These are phyloP conservation scores for Drosophila ochracea DNA, from an alignment of 2,888 invertebrate species.

Conservation along the genomic window DNA sequence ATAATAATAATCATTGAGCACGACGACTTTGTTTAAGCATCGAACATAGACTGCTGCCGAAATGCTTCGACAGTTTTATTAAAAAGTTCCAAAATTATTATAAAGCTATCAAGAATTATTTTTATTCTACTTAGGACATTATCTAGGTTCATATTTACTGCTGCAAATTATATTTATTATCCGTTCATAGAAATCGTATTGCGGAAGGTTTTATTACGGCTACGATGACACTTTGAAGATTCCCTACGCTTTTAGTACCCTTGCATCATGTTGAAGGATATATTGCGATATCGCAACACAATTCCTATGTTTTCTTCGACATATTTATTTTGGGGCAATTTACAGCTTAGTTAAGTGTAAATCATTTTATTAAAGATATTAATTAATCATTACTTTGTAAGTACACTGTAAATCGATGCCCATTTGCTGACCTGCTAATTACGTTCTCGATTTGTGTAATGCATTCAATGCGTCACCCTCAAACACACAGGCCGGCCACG, in stretches of 20 bases:
- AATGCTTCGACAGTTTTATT: too few relatives aligned
- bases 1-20: too few relatives aligned
- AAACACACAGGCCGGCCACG: background rate
- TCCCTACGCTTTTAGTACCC: fast-evolving
- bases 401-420: background rate
- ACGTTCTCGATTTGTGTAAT: conserved; percentile 4
- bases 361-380: background rate
- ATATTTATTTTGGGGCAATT: background rate
- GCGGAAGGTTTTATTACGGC: too few relatives aligned
- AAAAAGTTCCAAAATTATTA: too few relatives aligned
- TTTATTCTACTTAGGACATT: too few relatives aligned
- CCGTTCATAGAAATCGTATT: too few relatives aligned
- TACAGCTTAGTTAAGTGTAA: background rate
- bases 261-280: background rate
- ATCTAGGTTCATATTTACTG: too few relatives aligned
- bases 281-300: too few relatives aligned
- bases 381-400: background rate
- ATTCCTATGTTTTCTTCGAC: background rate
- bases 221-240: background rate
- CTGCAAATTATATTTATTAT: too few relatives aligned
- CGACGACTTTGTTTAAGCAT: too few relatives aligned
- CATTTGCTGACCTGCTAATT: conserved; percentile 1
- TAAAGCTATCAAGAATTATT: too few relatives aligned
- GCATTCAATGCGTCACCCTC: conserved; percentile 32
- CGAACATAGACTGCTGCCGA: too few relatives aligned